Base-by-base conservation (phyloP, 2,888 invertebrate genomes). In the Drosophila longiperda region DNA sequence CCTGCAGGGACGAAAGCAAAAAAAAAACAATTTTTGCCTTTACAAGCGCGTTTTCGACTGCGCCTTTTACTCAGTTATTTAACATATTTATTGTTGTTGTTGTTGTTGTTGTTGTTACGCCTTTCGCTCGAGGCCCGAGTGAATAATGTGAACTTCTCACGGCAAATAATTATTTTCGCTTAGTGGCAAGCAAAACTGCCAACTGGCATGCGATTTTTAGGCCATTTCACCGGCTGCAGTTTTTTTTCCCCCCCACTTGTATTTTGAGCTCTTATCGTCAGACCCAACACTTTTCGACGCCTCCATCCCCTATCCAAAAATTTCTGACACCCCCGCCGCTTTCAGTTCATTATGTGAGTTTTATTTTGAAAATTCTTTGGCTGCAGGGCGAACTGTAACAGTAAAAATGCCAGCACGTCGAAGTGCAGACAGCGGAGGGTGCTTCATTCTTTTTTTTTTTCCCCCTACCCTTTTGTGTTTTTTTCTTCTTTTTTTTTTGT, bases 121-220 rank as follows among this genome's bases (percentile, higher is more conserved):
- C 65, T 73, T 57, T 62, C n/a, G 38, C 40, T 32, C 33, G 20
- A 23, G 50, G 23, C 59, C 60, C 60, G 71, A 77, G 82, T 92
- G 91, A 91, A 87, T 92, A 89, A 91, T 92, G 91, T 85, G 78
- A 73, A 82, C 83, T 79, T 82, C 78, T 82, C 91, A 91, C 91
- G 92, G 80, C 90, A 91, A 91, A 92, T 90, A 92, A 91, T 91
- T 91, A 91, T 92, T 89, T 80, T 70, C 83, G 86, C 83, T 83
- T 85, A 87, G 75, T 49, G 54, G 64, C 63, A 29, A 54, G 53
- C 67, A 59, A 60, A 78, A 78, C 86, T 85, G 86, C 88, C 74
- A 78, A 69, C 76, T 87, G 83, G 80, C 84, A 84, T 84, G 86
- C 84, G 66, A 84, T 87, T 84, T 83, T 75, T 69, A 71, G 80